Base-by-base conservation (phyloP, 2,113 vertebrate species). In the Tetrao urogallus region DNA sequence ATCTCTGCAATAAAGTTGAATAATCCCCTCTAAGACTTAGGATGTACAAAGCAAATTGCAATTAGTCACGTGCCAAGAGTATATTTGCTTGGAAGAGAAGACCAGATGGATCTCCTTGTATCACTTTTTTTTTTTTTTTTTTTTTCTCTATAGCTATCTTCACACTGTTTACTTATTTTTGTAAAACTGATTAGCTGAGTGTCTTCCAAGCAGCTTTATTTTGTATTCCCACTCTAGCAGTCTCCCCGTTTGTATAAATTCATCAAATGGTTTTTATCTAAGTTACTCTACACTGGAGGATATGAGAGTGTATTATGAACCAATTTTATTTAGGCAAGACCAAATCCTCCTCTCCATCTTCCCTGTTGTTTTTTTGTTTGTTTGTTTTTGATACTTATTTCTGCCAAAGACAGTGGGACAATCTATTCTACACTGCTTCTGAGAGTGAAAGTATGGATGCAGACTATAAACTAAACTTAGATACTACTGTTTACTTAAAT, bases 201-300 rank as follows among this genome's bases (percentile, higher is more conserved):
- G 8, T 48, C 58, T 71, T 91, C n/a, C 20, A 56, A 77, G 57
- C 63, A 78, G 42, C 38, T 43, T 47, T 8, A 20, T 25, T 79
- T 32, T 65, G 2, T 12, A 13, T 42, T 74, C 10, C 4, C 1
- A 0, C 22, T 34, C 2, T 30, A 48, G 6, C 10, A 8, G 69
- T 94, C 83, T 56, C 12, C 7, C 2, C 0, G 2, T 42, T 86
- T 65, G 47, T 52, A n/a, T 56, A 74, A 32, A 10, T 0, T 1
- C 47, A 10, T 84, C 67, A 38, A 67, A 40, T 52, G 34, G 21
- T 11, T 73, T 92, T 89, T 72, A 11, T 72, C 57, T 65, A 73
- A 7, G 13, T 58, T 71, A 32, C 0, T 4, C 3, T 48, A 1
- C 22, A 22, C 8, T 81, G 28, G 25, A 84, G 8, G 36, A 30